Percentiles rank a stretch among this genome's conserved stretches.
phyloP scores from a whole-genome alignment of 2,113 vertebrate species.

The Lonchura striata region DNA sequence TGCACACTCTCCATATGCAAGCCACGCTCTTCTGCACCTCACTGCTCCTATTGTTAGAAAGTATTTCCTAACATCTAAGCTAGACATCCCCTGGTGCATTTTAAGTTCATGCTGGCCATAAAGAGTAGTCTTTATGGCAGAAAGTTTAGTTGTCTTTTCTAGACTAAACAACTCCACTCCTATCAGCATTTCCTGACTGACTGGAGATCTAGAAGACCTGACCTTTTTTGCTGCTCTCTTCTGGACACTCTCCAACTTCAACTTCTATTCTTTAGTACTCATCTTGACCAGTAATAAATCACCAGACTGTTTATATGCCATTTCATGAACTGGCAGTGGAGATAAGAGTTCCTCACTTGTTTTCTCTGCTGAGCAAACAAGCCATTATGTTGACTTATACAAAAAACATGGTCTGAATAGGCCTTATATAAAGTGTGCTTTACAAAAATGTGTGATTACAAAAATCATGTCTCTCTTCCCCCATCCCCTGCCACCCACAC shows the following conservation, averaged over 20 bases:
- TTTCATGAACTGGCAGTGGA: not conserved
- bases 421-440: not conserved
- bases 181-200: constrained; percentile 33
- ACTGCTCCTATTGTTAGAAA: not conserved
- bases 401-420: not conserved
- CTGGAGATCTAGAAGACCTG: not conserved
- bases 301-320: not conserved
- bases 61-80: not conserved
- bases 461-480: not conserved
- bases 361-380: not conserved
- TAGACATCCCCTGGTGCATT: not conserved
- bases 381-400: not conserved
- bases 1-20: not conserved
- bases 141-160: not conserved
- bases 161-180: constrained; percentile 46
- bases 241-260: constrained; percentile 14
- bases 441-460: not conserved
- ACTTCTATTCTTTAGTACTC: not conserved
- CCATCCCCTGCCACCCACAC: not conserved
- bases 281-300: not conserved
- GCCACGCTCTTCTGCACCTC: not conserved
- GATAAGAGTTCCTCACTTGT: not conserved
- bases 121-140: not conserved
- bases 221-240: not conserved
- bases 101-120: not conserved